These are phyloP conservation scores for Ephydatia muelleri DNA, from an alignment of 37 sponge, comb jelly and placozoan species.

Conservation along the genomic window DNA sequence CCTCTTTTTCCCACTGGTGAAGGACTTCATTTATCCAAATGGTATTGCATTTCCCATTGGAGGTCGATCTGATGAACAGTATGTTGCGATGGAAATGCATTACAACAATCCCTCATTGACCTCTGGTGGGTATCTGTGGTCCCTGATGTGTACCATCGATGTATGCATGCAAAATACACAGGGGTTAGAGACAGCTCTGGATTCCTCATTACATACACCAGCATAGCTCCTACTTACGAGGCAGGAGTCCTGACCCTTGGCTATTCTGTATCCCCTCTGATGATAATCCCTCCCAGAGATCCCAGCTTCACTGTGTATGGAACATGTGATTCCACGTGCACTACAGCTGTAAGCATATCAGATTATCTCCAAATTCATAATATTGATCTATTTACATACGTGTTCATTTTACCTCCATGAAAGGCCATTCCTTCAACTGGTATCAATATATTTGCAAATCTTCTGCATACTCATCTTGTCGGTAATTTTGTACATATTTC, in stretches of 20 bases:
- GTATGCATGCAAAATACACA: background rate
- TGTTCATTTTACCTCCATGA: too few species aligned
- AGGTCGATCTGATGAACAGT: constrained; percentile 21
- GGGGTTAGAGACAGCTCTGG: background rate
- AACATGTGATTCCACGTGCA: background rate
- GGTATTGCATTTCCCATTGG: constrained; percentile 56
- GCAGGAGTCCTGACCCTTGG: background rate
- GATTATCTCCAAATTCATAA: background rate
- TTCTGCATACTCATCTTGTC: background rate
- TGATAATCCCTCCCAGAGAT: background rate
- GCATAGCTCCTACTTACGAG: background rate
- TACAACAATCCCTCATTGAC: constrained; percentile 54
- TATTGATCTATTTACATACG: background rate
- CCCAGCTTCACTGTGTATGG: background rate
- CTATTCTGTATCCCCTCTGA: background rate
- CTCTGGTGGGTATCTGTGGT: background rate
- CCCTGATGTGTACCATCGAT: too few species aligned
- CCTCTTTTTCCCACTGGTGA: background rate
- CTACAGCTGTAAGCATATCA: background rate
- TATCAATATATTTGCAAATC: background rate
- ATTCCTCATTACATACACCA: background rate
- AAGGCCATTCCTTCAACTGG: background rate
- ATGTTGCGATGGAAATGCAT: constrained; percentile 53
- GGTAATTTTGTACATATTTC: background rate
- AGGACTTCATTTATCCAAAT: constrained; percentile 47